phyloP scores from a whole-genome alignment of 2,888 invertebrate genomes.

The Asteroscopus sphinx region DNA sequence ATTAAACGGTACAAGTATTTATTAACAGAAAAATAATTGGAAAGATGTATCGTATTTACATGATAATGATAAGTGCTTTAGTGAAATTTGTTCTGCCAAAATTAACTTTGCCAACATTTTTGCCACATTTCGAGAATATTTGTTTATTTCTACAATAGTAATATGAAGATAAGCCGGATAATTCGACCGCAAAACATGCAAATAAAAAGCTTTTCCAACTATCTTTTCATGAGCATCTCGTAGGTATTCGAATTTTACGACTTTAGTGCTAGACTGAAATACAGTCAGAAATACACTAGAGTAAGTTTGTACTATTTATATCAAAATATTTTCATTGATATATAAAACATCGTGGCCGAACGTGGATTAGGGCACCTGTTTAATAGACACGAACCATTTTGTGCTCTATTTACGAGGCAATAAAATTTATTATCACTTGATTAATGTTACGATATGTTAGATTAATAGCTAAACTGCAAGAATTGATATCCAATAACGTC shows the following conservation, averaged over 20 bases:
- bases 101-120: too few relatives aligned
- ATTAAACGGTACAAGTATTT: too few relatives aligned
- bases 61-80: too few relatives aligned
- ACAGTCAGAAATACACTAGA: conserved; percentile 13
- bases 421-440: conserved; percentile 30
- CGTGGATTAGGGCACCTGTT: conserved; percentile 34
- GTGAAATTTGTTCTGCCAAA: too few relatives aligned
- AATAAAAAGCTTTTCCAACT: too few relatives aligned
- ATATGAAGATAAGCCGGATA: too few relatives aligned
- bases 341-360: conserved; percentile 21
- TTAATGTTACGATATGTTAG: conserved; percentile 5
- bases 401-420: conserved; percentile 16
- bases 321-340: conserved; percentile 41
- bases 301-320: conserved; percentile 35
- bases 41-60: too few relatives aligned
- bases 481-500: conserved; percentile 23
- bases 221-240: neutral
- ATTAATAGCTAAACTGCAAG: conserved; percentile 18
- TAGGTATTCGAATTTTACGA: conserved; percentile 27
- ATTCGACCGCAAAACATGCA: too few relatives aligned
- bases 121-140: too few relatives aligned
- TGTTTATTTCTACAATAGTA: too few relatives aligned
- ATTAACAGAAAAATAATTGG: too few relatives aligned
- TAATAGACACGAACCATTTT: conserved; percentile 21
- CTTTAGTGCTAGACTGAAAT: conserved; percentile 14